These are phyloP conservation scores for Anas platyrhynchos DNA, from an alignment of 2,113 vertebrate species.

Conservation along the genomic window DNA sequence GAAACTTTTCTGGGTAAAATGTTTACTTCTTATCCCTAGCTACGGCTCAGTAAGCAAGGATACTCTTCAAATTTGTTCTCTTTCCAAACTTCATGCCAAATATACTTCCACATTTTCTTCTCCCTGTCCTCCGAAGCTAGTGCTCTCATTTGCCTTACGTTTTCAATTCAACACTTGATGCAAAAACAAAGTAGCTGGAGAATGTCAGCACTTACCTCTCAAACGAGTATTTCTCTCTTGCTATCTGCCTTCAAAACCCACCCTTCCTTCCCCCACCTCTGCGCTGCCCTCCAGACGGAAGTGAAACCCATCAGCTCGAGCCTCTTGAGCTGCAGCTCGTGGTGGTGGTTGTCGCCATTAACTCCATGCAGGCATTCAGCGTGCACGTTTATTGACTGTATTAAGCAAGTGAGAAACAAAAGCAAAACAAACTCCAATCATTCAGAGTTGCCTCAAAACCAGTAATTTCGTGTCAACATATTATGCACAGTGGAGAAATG, in stretches of 20 bases:
- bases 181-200: background rate
- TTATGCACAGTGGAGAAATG: slow-evolving; percentile 51
- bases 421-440: slow-evolving; percentile 68
- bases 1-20: background rate
- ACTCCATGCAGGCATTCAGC: background rate
- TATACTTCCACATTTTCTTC: background rate
- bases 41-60: background rate
- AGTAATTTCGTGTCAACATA: slow-evolving; percentile 61
- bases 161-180: background rate
- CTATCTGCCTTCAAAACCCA: slow-evolving; percentile 4
- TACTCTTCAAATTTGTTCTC: background rate
- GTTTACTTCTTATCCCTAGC: background rate
- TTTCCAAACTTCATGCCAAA: background rate
- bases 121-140: background rate
- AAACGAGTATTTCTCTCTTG: background rate
- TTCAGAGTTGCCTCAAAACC: slow-evolving; percentile 56
- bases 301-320: slow-evolving; percentile 47
- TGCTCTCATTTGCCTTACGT: background rate
- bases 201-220: background rate
- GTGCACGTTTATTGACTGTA: background rate
- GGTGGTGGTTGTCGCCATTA: slow-evolving; percentile 18
- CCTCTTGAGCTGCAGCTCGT: background rate
- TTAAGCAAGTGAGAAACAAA: slow-evolving; percentile 57
- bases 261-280: slow-evolving; percentile 52
- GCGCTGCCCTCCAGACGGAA: slow-evolving; percentile 51